These are phyloP conservation scores for Lanius collurio DNA, from an alignment of 2,113 vertebrate species.

Conservation along the genomic window DNA sequence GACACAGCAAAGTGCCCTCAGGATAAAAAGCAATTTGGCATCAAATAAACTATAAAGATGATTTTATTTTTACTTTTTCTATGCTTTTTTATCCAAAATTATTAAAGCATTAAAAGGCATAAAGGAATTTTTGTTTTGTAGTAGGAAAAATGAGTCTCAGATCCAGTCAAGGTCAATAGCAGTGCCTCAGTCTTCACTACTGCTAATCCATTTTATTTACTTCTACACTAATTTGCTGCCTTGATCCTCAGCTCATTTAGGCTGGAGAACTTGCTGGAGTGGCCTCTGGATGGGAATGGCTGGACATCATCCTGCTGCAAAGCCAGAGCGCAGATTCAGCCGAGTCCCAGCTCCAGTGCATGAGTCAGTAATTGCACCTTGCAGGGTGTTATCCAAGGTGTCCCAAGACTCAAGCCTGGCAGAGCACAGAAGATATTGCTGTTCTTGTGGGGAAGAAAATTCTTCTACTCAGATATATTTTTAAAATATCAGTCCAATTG, in stretches of 20 bases:
- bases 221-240: neutral
- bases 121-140: neutral
- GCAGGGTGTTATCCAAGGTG: neutral
- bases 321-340: neutral
- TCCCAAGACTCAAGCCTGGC: neutral
- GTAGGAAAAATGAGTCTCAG: neutral
- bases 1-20: neutral
- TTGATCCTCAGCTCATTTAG: neutral
- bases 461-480: neutral
- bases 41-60: neutral
- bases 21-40: neutral
- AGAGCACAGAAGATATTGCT: neutral
- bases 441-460: neutral
- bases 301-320: neutral
- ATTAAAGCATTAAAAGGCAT: neutral
- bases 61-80: neutral
- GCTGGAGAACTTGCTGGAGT: neutral
- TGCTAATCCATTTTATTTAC: neutral
- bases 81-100: neutral
- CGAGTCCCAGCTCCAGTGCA: neutral
- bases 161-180: neutral
- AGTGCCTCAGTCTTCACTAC: neutral
- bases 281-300: neutral
- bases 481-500: neutral
- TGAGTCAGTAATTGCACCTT: neutral